Evolutionary conservation across 2,888 invertebrate species (phyloP).

Genomic region (Spilarctia lutea): DNA sequence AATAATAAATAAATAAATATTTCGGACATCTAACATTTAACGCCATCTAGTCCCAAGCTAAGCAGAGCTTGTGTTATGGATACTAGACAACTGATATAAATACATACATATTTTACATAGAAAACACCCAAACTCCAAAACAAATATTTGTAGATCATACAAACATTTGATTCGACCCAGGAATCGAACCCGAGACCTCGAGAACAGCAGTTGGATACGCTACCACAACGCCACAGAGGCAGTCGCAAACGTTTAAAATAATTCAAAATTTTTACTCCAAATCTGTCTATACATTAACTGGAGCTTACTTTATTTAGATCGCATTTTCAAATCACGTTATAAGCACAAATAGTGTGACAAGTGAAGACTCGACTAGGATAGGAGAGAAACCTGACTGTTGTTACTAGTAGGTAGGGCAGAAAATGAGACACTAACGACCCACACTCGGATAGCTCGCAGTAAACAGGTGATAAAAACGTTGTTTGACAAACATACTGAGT

Average conservation of each 20-base stretch:
- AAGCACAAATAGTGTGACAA: neutral
- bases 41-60: no score
- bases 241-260: neutral
- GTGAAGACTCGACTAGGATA: neutral
- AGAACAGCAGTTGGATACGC: no score
- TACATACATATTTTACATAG: no score
- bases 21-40: no score
- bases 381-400: neutral
- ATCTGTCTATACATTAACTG: neutral
- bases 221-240: no score
- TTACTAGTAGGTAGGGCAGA: neutral
- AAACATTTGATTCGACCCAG: no score
- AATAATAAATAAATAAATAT: no score
- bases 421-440: neutral
- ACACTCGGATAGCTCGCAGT: neutral
- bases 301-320: neutral
- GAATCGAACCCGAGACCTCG: no score
- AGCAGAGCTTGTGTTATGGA: no score
- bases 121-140: no score
- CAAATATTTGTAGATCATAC: no score
- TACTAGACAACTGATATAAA: no score
- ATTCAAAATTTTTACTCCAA: neutral
- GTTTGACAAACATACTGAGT: neutral
- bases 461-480: conserved; percentile 2
- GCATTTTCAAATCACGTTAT: neutral